Evolutionary conservation across 2,113 vertebrate genomes (phyloP), one percentile per base, ranked within the genome.

Genomic region (Turnix velox): DNA sequence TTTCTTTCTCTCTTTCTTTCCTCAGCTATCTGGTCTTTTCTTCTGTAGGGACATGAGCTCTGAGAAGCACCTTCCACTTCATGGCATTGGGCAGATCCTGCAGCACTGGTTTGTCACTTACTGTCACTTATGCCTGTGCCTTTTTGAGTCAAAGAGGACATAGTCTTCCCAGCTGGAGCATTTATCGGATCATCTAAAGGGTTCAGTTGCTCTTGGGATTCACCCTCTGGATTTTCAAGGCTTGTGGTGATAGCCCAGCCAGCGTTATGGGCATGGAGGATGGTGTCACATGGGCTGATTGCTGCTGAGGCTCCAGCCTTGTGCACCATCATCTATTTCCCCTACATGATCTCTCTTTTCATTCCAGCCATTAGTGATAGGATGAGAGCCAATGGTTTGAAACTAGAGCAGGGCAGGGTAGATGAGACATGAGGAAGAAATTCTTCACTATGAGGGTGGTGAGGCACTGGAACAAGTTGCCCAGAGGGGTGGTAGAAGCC

Each of bases 1-100:
- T 87, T 89, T 72, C 62, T 96, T 93, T 88, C 12, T 92, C 87
- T 84, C 58, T 57, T 43, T 74, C 76, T 85, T 91, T 77, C 74
- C 73, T 82, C 63, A 75, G 84, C 39, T 42, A 31, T 49, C 61
- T 82, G 75, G 89, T 49, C 1, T 80, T 94, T 94, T 75, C 75
- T 84, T 74, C 84, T 84, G 79, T 77, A 39, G 31, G 63, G 65
- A 35, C 67, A 61, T 0, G 19, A 92, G 88, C 40, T 58, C 33
- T 43, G 31, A 4, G 94, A 73, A 89, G 73, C 14, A 31, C 54
- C 68, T 17, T 20, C 51, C 66, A 72, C 77, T 93, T 95, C 88
- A 72, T 31, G 55, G 69, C 65, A 93, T 63, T 78, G 69, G 55
- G 76, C 92, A 81, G 76, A 58, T 77, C 68, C 92, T 81, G 83